phyloP scores from a whole-genome alignment of 2,113 vertebrate genomes.

The Etheostoma cragini region DNA sequence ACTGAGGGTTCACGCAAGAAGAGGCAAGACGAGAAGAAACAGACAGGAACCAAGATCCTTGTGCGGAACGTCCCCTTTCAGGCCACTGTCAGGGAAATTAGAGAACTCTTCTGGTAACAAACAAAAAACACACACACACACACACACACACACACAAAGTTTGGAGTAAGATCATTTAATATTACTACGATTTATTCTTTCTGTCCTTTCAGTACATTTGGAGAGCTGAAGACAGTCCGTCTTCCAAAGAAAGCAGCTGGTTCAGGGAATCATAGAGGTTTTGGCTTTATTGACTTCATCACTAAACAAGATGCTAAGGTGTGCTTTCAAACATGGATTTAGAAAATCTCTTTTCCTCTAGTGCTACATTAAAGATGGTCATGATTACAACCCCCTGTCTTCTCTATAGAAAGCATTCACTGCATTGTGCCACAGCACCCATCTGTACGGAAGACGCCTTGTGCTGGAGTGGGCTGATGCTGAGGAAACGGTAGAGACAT shows the following conservation, averaged over 20 bases:
- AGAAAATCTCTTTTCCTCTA: neutral
- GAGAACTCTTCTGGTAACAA: slow-evolving; percentile 94
- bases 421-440: slow-evolving; percentile 96
- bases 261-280: slow-evolving; percentile 90
- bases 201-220: slow-evolving; percentile 89
- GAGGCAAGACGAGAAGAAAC: slow-evolving; percentile 89
- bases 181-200: neutral
- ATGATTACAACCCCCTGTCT: neutral
- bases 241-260: slow-evolving; percentile 94
- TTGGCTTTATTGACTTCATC: slow-evolving; percentile 96
- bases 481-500: slow-evolving; percentile 89
- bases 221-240: slow-evolving; percentile 94
- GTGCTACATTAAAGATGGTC: neutral
- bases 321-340: slow-evolving; percentile 50
- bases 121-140: neutral
- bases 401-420: slow-evolving; percentile 90
- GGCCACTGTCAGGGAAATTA: slow-evolving; percentile 88
- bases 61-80: slow-evolving; percentile 98
- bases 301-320: slow-evolving; percentile 99
- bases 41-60: slow-evolving; percentile 93
- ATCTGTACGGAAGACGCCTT: slow-evolving; percentile 94
- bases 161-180: neutral
- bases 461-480: slow-evolving; percentile 96
- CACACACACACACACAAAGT: neutral
- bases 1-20: slow-evolving; percentile 78